A percentile compares a stretch with the other conserved stretches of the same genome.
phyloP scores from a whole-genome alignment of 2,797 vertebrate species.

The Nyctibius grandis region DNA sequence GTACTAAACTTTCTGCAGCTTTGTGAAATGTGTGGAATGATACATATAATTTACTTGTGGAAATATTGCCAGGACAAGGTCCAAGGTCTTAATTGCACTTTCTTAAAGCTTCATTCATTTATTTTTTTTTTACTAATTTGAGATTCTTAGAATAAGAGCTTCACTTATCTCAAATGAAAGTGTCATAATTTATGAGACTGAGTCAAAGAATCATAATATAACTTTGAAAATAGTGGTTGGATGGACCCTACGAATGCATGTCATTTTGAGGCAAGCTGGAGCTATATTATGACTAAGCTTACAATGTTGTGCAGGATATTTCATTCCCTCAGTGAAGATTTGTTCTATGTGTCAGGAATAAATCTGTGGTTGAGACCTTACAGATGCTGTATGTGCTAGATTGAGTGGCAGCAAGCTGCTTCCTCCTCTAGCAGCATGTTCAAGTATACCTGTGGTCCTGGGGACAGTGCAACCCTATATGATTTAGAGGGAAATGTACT shows the following conservation, averaged over 20 bases:
- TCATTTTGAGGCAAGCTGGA: not conserved
- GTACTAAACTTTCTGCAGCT: not conserved
- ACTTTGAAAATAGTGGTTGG: not conserved
- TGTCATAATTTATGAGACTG: not conserved
- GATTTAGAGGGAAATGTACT: not conserved
- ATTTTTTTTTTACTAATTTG: not conserved
- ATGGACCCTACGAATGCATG: not conserved
- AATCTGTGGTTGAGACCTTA: not conserved
- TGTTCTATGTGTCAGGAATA: not conserved
- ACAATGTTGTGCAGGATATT: not conserved
- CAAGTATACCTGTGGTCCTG: not conserved
- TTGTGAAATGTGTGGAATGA: not conserved
- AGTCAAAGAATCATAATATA: not conserved
- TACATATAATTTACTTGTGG: not conserved
- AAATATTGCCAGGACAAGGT: not conserved
- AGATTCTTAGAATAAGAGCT: not conserved
- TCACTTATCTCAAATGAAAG: not conserved
- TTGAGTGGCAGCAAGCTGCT: not conserved
- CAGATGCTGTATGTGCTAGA: too few species aligned
- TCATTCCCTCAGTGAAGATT: not conserved
- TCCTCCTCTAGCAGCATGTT: not conserved
- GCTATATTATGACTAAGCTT: not conserved
- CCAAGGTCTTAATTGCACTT: not conserved
- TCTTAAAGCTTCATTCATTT: not conserved
- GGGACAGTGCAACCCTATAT: fast-evolving